Evolutionary conservation across 2,113 vertebrate genomes (phyloP).

Genomic region (Scartelaos histophorus): DNA sequence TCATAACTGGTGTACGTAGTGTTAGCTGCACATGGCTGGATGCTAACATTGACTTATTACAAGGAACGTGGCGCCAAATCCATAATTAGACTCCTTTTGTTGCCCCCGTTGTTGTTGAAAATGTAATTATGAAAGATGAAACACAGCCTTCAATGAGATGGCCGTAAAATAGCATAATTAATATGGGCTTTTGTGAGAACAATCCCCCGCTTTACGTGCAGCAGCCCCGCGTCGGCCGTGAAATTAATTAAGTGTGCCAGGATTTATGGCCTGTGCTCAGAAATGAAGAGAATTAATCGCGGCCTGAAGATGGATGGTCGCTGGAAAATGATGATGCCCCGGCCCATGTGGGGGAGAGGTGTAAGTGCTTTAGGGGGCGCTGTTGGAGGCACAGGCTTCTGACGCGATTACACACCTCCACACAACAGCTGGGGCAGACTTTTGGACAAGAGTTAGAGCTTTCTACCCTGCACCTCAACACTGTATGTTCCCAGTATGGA

Average conservation of each 20-base stretch:
- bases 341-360: constrained; percentile 77
- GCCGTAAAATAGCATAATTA: constrained; percentile 99
- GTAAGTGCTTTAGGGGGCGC: constrained; percentile 93
- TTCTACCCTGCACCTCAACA: constrained; percentile 54
- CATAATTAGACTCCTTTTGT: constrained; percentile 95
- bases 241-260: constrained; percentile 99
- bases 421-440: constrained; percentile 86
- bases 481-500: constrained; percentile 11
- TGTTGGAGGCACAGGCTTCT: constrained; percentile 83
- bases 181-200: constrained; percentile 99
- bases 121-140: constrained; percentile 99
- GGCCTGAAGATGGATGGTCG: constrained; percentile 98
- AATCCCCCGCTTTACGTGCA: constrained; percentile 95
- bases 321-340: constrained; percentile 94
- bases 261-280: constrained; percentile 97
- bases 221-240: constrained; percentile 90
- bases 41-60: constrained; percentile 77
- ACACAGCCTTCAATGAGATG: constrained; percentile 98
- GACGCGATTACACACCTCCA: constrained; percentile 93
- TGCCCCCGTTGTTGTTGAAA: constrained; percentile 85
- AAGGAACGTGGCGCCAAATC: constrained; percentile 74
- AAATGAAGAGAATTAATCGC: constrained; percentile 98
- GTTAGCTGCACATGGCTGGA: constrained; percentile 33
- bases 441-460: constrained; percentile 61
- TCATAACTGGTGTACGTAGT: constrained; percentile 2